A percentile compares a stretch with the other conserved stretches of the same genome.
Evolutionary conservation across 2,113 vertebrate genomes (phyloP).

Genomic region (Semnornis frantzii): DNA sequence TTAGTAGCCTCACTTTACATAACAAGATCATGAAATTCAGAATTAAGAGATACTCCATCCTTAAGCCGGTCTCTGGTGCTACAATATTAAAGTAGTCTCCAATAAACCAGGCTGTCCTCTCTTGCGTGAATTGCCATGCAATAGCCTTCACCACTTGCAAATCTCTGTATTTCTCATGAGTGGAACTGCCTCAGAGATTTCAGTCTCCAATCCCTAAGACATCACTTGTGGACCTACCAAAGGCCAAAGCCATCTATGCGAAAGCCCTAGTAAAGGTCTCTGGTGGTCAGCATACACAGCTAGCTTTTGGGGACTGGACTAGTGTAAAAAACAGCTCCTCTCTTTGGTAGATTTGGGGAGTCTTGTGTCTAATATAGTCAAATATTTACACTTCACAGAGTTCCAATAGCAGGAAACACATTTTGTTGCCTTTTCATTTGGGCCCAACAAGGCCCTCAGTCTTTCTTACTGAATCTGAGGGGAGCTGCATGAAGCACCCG

Average conservation of each 20-base stretch:
- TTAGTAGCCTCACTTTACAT: not conserved
- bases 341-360: not conserved
- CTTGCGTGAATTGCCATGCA: not conserved
- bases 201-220: not conserved
- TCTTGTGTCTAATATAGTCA: not conserved
- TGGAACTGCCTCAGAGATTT: not conserved
- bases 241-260: not conserved
- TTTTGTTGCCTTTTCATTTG: not conserved
- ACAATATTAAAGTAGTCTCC: not conserved
- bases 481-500: not conserved
- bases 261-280: not conserved
- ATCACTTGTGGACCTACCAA: not conserved
- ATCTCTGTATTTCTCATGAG: not conserved
- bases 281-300: not conserved
- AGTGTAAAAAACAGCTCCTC: not conserved
- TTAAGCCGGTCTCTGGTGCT: not conserved
- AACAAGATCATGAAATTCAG: not conserved
- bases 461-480: not conserved
- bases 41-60: not conserved
- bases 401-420: not conserved
- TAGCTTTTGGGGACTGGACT: not conserved
- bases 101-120: not conserved
- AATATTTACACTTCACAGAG: not conserved
- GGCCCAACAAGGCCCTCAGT: not conserved
- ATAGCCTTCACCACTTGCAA: not conserved